Base-by-base conservation (phyloP, 2,888 invertebrate species). In the Agelastica alni region DNA sequence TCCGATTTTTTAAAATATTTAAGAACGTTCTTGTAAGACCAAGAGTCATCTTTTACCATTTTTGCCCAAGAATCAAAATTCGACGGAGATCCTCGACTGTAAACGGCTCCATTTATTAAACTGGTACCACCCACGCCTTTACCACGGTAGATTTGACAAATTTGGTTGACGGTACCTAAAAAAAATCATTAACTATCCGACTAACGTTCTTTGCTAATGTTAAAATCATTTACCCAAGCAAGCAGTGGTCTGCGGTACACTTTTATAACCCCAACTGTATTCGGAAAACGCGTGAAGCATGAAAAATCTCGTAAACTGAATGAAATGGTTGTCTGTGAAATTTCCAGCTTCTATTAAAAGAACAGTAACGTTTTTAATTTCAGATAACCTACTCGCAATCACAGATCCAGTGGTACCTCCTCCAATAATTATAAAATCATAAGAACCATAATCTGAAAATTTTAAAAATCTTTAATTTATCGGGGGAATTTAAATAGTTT, bases 1-100 rank as follows among this genome's bases (percentile, higher is more conserved):
- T 61, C 59, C 1, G 55, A 57, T 44, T 55, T 59, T 31, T 60
- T 58, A 34, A 58, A 60, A 13, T 81, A 83, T 1, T 80, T 80
- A 12, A 82, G 69, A 2, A 75, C 81, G 0, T 85, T 82, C 0
- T 77, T 65, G 64, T 84, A 85, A 2, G 86, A 81, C 82, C 82
- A 75, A 4, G 70, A 68, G 0, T 42, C 47, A 36, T 70, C 70
- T 5, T 70, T 70, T 2, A 69, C 59, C n/a, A 59, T 43, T 0
- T 64, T 64, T 4, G 74, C 78, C 82, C 81, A 82, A 4, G 61
- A 55, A 59, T 80, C 76, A 59, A 76, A 81, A 58, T 80, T 79
- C 7, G 70, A 57, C 7, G 72, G 67, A 60, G 76, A 74, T 2
- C 81, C 81, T 36, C 81, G 64, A 1, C 77, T 70, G 61, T 81